These are phyloP conservation scores for Tipula confusa DNA, from an alignment of 2,888 invertebrate species.

Conservation along the genomic window DNA sequence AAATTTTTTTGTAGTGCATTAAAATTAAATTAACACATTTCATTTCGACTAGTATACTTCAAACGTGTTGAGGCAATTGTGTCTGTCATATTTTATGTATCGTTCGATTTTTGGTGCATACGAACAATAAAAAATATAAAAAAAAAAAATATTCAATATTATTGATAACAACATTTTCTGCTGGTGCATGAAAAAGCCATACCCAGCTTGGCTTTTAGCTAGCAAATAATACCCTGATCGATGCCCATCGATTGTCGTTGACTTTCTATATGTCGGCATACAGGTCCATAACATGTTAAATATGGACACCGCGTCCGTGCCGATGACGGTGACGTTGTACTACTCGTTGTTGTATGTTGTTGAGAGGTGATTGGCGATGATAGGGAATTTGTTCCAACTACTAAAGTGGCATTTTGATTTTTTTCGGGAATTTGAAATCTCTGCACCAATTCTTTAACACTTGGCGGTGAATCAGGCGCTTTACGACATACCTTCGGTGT, in stretches of 20 bases:
- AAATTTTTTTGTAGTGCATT: neutral
- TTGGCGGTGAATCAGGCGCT: conserved; percentile 55
- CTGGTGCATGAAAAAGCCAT: neutral
- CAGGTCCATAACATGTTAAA: conserved; percentile 29
- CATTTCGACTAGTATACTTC: neutral
- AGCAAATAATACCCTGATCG: conserved; percentile 51
- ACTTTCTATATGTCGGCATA: conserved; percentile 30
- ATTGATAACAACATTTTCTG: conserved; percentile 28
- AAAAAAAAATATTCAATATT: neutral
- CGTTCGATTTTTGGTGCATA: neutral
- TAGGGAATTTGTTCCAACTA: conserved; percentile 33
- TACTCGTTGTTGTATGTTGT: conserved; percentile 35
- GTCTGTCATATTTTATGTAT: neutral
- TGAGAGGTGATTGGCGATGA: conserved; percentile 26
- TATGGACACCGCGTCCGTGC: conserved; percentile 33
- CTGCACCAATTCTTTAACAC: conserved; percentile 49
- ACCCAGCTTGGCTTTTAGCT: conserved; percentile 39
- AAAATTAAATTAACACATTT: neutral
- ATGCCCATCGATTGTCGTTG: conserved; percentile 38
- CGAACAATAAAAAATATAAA: neutral
- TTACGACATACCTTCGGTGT: conserved; percentile 64
- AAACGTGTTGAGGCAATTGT: neutral
- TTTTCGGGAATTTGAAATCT: conserved; percentile 44
- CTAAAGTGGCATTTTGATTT: conserved; percentile 32
- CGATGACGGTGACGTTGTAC: conserved; percentile 34